Conservation (phyloP, 1,140 invertebrate species). For the Lordiphosa stackelbergi region DNA sequence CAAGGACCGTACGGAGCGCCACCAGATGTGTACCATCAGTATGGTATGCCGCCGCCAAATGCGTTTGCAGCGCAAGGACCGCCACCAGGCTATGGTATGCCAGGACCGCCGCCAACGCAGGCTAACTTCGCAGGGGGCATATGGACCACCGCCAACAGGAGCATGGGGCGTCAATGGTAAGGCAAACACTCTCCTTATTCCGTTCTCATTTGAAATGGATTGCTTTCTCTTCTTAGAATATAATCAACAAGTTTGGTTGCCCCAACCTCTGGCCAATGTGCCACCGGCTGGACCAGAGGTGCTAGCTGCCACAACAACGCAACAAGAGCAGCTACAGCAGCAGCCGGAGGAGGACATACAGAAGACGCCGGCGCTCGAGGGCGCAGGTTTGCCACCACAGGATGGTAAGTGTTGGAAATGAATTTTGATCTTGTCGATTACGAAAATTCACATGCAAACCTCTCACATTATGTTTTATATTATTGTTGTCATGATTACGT, state of each 20-base stretch:
- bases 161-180: slow-evolving; percentile 66
- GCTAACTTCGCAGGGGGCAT: slow-evolving; percentile 42
- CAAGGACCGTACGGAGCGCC: slow-evolving; percentile 34
- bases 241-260: slow-evolving; percentile 63
- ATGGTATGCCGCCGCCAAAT: slow-evolving; percentile 47
- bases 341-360: slow-evolving; percentile 37
- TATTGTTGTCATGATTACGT: slow-evolving; percentile 67
- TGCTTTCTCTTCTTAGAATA: slow-evolving; percentile 32
- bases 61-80: slow-evolving; percentile 50
- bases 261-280: slow-evolving; percentile 35
- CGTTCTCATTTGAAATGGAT: no score
- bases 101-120: slow-evolving; percentile 42
- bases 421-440: slow-evolving; percentile 43
- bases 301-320: slow-evolving; percentile 7
- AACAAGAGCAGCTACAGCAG: slow-evolving; percentile 24
- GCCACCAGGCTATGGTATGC: slow-evolving; percentile 49
- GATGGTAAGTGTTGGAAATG: slow-evolving; percentile 69
- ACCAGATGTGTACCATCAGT: slow-evolving; percentile 56
- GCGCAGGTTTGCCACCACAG: slow-evolving; percentile 62
- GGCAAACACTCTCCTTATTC: background rate
- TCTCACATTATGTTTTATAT: slow-evolving; percentile 73
- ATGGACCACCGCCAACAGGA: slow-evolving; percentile 41
- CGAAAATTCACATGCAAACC: slow-evolving; percentile 71
- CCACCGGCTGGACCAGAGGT: slow-evolving; percentile 25
- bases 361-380: slow-evolving; percentile 39